Conservation (phyloP, 2,888 invertebrate species). For the Drosophila picticornis region DNA sequence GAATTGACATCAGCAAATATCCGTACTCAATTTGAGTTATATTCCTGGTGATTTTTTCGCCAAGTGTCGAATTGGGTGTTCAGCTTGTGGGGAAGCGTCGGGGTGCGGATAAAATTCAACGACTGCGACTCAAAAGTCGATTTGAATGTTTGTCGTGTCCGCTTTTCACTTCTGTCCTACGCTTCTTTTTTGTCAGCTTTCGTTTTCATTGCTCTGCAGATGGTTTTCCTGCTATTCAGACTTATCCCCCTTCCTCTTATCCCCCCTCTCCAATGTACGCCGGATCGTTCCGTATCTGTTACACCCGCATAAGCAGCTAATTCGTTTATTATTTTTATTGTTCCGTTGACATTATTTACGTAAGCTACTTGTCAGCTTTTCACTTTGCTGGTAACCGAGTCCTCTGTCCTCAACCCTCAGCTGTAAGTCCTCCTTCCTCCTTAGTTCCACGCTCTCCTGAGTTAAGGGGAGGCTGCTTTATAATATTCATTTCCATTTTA, state of each 20-base stretch:
- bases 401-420: not conserved
- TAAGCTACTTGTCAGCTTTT: slow-evolving; percentile 81
- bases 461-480: slow-evolving; percentile 59
- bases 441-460: not conserved
- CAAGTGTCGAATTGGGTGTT: slow-evolving; percentile 6
- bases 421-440: not conserved
- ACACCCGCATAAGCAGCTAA: slow-evolving; percentile 72
- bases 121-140: slow-evolving; percentile 66
- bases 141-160: slow-evolving; percentile 71
- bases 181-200: slow-evolving; percentile 35
- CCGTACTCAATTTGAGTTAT: not conserved
- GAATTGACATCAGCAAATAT: not conserved
- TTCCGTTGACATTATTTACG: slow-evolving; percentile 82
- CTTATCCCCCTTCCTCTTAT: not conserved
- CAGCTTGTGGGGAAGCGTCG: not conserved
- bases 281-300: slow-evolving; percentile 8
- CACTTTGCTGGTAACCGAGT: slow-evolving; percentile 56
- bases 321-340: slow-evolving; percentile 82
- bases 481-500: slow-evolving; percentile 79
- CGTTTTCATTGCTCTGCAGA: slow-evolving; percentile 42
- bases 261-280: not conserved
- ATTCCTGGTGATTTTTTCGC: slow-evolving; percentile 1
- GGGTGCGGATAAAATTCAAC: slow-evolving; percentile 11
- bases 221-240: slow-evolving; percentile 13
- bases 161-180: slow-evolving; percentile 22